Conservation (phyloP, 2,113 vertebrate species). For the Cacatua alba region DNA sequence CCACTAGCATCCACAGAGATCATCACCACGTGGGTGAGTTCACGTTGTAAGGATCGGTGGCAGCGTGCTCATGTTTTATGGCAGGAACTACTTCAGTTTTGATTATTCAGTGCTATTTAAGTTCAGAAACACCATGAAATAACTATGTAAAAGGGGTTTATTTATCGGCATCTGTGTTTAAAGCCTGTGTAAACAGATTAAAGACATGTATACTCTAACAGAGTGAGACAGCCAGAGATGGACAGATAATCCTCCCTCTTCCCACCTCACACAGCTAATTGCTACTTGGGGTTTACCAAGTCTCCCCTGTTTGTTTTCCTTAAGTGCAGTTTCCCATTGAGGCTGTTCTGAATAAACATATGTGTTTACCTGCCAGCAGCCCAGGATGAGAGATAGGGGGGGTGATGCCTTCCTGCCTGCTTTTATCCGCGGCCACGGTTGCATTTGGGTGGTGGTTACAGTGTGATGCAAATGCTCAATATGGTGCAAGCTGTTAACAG, state of each 20-base stretch:
- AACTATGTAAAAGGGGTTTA: background rate
- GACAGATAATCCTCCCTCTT: accelerated
- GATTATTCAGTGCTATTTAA: background rate
- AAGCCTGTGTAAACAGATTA: background rate
- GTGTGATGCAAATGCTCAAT: background rate
- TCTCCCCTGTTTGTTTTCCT: background rate
- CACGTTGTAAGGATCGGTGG: background rate
- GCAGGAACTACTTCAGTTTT: background rate
- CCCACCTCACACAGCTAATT: background rate
- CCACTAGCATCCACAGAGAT: background rate
- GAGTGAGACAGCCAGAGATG: background rate
- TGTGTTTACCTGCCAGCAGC: background rate
- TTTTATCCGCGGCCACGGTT: accelerated
- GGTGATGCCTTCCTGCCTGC: background rate
- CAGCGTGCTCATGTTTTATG: background rate
- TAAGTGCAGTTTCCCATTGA: background rate
- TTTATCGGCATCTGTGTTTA: background rate
- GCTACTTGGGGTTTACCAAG: background rate
- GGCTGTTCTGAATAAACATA: background rate
- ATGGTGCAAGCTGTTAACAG: background rate
- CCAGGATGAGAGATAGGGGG: background rate
- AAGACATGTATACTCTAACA: accelerated
- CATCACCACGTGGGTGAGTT: background rate
- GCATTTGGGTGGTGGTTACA: background rate
- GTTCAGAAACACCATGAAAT: background rate